Base-by-base conservation (phyloP, 1,140 invertebrate species). In the Drusus annulatus region DNA sequence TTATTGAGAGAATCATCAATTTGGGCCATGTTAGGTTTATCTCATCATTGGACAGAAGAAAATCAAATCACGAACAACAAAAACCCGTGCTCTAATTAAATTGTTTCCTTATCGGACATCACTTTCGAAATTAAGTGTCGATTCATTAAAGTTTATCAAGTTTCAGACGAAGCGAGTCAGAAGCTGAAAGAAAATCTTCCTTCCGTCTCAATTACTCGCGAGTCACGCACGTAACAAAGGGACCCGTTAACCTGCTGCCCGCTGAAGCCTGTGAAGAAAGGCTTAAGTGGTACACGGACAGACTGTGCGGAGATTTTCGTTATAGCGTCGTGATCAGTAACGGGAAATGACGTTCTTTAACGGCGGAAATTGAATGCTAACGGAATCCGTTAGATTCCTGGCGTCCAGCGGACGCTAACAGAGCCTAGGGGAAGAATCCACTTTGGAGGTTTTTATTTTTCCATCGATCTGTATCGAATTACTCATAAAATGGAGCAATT, bases 311-410 rank as follows among this genome's bases (percentile, higher is more conserved):
- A 69, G 51, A 19, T 36, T 28, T 74, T 25, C 19, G 50, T 54
- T 45, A 71, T 74, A 8, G 52, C 69, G 17, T 74, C 69, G 69
- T 25, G 50, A 52, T 74, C 69, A 54, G 52, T 74, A 74, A 78
- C 79, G 79, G 81, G 81, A 83, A 83, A 83, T 83, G 81, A 83
- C 71, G 79, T 80, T 83, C 81, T 83, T 79, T 76, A 83, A 80
- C 79, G 54, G 79, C 81, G 81, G 81, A 83, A 83, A 83, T 83
- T 83, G 81, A 83, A 83, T 83, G 79, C 78, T 83, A 83, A 83
- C 81, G 81, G 75, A 71, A 45, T 45, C 36, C 10, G 36, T 45
- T 45, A 45, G 36, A 45, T 54, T 76, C 68, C 56, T 74, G 52
- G 60, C 56, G 76, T 80, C 81, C 78, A 69, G 21, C 17, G 65